Base-by-base conservation (phyloP, 2,888 invertebrate species). In the Catocala fraxini region DNA sequence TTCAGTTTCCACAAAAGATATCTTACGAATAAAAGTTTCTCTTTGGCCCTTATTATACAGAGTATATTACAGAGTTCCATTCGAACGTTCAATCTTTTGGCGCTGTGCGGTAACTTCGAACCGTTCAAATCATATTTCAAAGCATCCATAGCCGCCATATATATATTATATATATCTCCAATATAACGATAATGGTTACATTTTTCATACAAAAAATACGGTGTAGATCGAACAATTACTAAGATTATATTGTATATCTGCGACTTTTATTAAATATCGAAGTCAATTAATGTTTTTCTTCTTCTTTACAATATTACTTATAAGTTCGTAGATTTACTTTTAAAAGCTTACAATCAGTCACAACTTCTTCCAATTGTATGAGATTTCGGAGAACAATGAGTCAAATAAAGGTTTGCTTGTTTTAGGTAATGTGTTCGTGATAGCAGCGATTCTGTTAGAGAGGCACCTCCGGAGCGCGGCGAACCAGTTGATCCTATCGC, bases 401-500 rank as follows among this genome's bases (percentile, higher is more conserved):
- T 25, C 25, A 25, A 25, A 25, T 4, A 25, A 25, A 25, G 25
- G 1, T 25, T 25, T 25, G 25, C 1, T 25, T 76, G 41, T 77
- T 71, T 72, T 92, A 97, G 98, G 99, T 73, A 99, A 99, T 91
- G 97, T 98, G 60, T 98, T 99, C 92, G 99, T 99, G 82, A 98
- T 99, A 91, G 97, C 98, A 39, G 98, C 99, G 67, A 98, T 99
- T 79, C 92, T 98, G 65, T 93, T 98, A 78, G 99, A 98, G 88
- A 95, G 97, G 73, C 97, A 97, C 87, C 95, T 98, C 64, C 97
- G 98, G 84, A 97, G 97, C 81, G 98, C 98, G 41, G 97, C 98
- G 63, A 98, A 98, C 93, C 98, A 98, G 92, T 94, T 99, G 83
- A 98, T 99, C 79, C 95, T 98, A 68, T 97, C 98, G 15, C 94